phyloP scores from a whole-genome alignment of 2,888 invertebrate species.

The Drosophila fulvimacula region DNA sequence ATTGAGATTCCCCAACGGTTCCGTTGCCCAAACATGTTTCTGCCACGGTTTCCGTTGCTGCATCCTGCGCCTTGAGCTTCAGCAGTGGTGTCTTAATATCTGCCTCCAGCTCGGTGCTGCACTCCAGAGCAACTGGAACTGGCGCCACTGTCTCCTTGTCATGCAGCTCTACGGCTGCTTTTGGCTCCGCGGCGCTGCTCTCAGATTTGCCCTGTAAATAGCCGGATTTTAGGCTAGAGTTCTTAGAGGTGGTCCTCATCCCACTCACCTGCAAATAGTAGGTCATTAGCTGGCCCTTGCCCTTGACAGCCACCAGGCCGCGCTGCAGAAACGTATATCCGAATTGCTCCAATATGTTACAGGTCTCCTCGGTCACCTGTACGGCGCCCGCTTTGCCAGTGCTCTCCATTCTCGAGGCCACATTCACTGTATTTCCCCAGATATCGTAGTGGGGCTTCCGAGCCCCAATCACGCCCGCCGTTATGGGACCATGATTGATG shows the following conservation, averaged over 20 bases:
- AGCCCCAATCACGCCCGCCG: constrained; percentile 97
- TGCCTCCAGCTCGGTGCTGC: constrained; percentile 65
- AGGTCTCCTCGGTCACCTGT: constrained; percentile 98
- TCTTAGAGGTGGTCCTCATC: not conserved
- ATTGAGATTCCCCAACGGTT: constrained; percentile 65
- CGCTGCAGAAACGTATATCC: constrained; percentile 97
- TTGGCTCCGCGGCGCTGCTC: constrained; percentile 49
- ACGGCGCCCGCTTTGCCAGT: constrained; percentile 97
- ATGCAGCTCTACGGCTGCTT: constrained; percentile 59
- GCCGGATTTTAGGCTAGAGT: not conserved
- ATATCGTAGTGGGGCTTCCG: constrained; percentile 98
- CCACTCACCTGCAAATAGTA: constrained; percentile 91
- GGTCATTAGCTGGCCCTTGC: constrained; percentile 98
- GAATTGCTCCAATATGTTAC: constrained; percentile 93
- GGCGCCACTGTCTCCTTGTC: constrained; percentile 29
- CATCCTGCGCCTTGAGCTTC: constrained; percentile 68
- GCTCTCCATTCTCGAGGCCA: constrained; percentile 98
- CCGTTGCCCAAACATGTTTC: constrained; percentile 57
- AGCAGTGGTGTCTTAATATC: constrained; percentile 83
- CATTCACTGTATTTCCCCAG: constrained; percentile 98
- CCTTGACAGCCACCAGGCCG: constrained; percentile 97
- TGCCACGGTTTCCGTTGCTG: constrained; percentile 28
- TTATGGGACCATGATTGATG: constrained; percentile 97
- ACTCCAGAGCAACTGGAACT: constrained; percentile 41
- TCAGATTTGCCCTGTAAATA: constrained; percentile 68